Conservation (phyloP, 2,888 invertebrate genomes). For the Ectemnius continuus region DNA sequence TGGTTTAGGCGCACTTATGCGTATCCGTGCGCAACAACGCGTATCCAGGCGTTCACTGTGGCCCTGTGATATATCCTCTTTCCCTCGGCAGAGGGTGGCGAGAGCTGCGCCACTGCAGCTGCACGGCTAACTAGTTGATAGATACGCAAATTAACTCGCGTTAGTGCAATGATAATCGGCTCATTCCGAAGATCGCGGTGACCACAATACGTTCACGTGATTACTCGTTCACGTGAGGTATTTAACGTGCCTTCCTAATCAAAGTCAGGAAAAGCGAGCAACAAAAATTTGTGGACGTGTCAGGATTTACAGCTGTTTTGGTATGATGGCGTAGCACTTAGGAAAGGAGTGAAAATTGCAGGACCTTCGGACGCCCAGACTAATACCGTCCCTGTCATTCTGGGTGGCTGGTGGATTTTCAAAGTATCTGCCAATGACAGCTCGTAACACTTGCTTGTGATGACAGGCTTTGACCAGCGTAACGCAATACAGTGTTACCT, state of each 20-base stretch:
- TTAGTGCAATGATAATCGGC: slow-evolving; percentile 54
- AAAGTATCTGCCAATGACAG: slow-evolving; percentile 62
- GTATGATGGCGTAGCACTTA: not conserved
- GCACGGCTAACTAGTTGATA: slow-evolving; percentile 39
- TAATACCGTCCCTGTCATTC: slow-evolving; percentile 3
- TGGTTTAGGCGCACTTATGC: slow-evolving; percentile 37
- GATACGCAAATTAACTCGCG: slow-evolving; percentile 55
- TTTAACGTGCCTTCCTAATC: not conserved
- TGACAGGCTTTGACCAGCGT: slow-evolving; percentile 64
- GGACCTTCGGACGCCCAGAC: not conserved
- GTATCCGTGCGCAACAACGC: slow-evolving; percentile 25
- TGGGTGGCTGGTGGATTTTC: slow-evolving; percentile 26
- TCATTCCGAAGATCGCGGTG: slow-evolving; percentile 32
- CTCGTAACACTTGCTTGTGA: slow-evolving; percentile 61
- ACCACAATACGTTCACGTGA: slow-evolving; percentile 27
- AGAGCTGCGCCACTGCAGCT: slow-evolving; percentile 18
- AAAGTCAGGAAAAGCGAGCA: not conserved
- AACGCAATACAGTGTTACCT: slow-evolving; percentile 42
- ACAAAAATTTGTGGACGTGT: not conserved
- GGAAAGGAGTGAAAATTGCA: not conserved
- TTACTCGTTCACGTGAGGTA: not conserved
- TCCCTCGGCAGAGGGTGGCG: not conserved
- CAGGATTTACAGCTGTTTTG: not conserved
- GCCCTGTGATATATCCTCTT: slow-evolving; percentile 17
- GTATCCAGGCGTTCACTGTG: slow-evolving; percentile 27